Evolutionary conservation across 2,888 invertebrate species (phyloP), one percentile per base, ranked within the genome.

Genomic region (Eudemis profundana): DNA sequence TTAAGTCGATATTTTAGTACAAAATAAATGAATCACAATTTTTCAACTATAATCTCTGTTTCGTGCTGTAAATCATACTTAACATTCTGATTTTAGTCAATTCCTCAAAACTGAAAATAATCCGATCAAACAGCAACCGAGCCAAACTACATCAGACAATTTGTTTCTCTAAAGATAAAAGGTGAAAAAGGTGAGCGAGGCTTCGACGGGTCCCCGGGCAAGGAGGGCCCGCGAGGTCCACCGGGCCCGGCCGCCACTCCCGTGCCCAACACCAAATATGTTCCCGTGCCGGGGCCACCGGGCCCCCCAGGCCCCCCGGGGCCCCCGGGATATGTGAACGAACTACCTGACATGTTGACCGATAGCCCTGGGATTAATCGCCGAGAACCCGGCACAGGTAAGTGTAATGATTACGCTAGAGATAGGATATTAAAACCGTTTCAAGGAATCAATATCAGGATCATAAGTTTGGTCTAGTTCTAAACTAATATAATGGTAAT

Each of bases 121-220:
- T 1, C 27, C 27, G 27, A 27, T 27, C 27, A 27, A 46, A 4
- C 46, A 5, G n/a, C 12, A 46, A n/a, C n/a, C 21, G 5, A 5
- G 7, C 15, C 15, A 10, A 27, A 27, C 8, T 54, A 44, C 23
- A 56, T n/a, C 29, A 27, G 15, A 0, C 62, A 59, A 69, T 78
- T 73, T 73, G 51, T 70, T 70, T 70, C 61, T 61, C 27, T 42
- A 49, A 68, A 90, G 90, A 78, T 90, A 72, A 94, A 93, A 82
- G 95, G 95, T 29, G 95, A 94, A 23, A 94, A 95, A 82, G 96
- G 96, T 3, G 95, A 96, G 46, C 93, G 94, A 63, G 96, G 96
- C 14, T 93, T 93, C 65, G 94, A 94, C 72, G 96, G 96, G 0
- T 78, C 87, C 42, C 93, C 94, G 4, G 91, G 91, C 0, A 90